phyloP scores from a whole-genome alignment of 2,797 vertebrate genomes.

The Macroramphosus scolopax region DNA sequence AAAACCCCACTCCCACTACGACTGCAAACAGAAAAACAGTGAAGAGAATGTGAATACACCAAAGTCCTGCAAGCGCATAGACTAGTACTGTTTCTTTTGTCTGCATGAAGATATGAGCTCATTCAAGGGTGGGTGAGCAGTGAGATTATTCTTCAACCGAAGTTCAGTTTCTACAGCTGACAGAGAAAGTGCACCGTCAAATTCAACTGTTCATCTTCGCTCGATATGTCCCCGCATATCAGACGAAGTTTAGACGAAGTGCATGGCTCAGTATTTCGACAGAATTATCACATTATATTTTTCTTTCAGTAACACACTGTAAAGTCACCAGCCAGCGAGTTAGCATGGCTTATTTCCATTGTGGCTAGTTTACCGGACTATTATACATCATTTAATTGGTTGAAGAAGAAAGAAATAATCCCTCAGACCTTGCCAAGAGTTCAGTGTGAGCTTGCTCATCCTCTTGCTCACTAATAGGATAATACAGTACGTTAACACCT shows the following conservation, averaged over 20 bases:
- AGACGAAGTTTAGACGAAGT: too few relatives aligned
- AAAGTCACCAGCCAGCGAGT: not conserved
- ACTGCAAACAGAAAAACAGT: constrained; percentile 47
- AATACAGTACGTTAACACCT: too few relatives aligned
- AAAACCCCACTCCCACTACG: constrained; percentile 66
- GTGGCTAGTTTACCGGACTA: too few relatives aligned
- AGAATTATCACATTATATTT: too few relatives aligned
- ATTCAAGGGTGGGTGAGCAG: constrained; percentile 13
- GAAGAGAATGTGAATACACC: constrained; percentile 32
- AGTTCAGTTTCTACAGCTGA: constrained; percentile 7
- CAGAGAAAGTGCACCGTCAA: constrained; percentile 2
- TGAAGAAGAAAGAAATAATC: too few relatives aligned
- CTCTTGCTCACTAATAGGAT: too few relatives aligned
- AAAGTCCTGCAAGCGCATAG: constrained; percentile 32
- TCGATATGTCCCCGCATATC: not conserved
- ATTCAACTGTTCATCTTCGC: not conserved
- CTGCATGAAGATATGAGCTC: constrained; percentile 23
- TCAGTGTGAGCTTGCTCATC: too few relatives aligned
- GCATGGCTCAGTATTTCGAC: too few relatives aligned
- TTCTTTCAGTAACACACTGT: too few relatives aligned
- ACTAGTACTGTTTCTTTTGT: constrained; percentile 17
- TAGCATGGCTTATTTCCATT: too few relatives aligned
- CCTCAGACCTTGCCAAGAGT: too few relatives aligned
- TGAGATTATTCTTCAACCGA: constrained; percentile 1
- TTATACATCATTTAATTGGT: too few relatives aligned